Evolutionary conservation across 2,888 invertebrate species (phyloP).

Genomic region (Metopia argyrocephala): DNA sequence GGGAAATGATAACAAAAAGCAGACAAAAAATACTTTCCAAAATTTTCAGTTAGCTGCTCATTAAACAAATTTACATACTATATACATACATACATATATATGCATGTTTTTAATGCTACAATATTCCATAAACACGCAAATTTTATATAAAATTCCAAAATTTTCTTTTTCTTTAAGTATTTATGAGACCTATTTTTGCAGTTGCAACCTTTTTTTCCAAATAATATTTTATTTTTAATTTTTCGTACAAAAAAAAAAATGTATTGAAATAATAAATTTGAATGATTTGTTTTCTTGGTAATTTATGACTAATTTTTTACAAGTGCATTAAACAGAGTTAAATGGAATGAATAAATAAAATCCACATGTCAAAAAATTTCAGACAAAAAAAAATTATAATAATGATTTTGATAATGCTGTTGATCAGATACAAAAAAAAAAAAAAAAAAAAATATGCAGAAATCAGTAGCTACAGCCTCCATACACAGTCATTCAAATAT

Average conservation of each 20-base stretch:
- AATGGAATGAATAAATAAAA: neutral
- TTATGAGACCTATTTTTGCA: neutral
- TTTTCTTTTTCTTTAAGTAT: neutral
- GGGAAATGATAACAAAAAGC: too few relatives aligned
- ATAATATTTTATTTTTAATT: neutral
- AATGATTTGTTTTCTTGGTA: neutral
- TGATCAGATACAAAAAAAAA: neutral
- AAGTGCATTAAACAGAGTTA: neutral
- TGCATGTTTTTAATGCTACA: too few relatives aligned
- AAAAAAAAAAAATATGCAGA: neutral
- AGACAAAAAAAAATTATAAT: neutral
- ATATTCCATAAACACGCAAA: neutral
- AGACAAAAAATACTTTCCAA: too few relatives aligned
- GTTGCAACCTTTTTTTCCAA: neutral
- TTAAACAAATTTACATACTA: too few relatives aligned
- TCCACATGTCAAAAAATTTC: neutral
- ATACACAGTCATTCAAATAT: neutral
- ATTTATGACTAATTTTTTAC: constrained; percentile 5
- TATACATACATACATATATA: neutral
- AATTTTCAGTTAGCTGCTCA: too few relatives aligned
- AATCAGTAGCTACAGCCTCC: neutral
- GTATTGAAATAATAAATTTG: constrained; percentile 6
- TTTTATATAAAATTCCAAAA: neutral
- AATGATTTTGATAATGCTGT: neutral
- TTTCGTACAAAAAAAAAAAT: neutral